A percentile compares a stretch with the other conserved stretches of the same genome.
Conservation (phyloP, 2,113 vertebrate species). For the Copsychus sechellarum region DNA sequence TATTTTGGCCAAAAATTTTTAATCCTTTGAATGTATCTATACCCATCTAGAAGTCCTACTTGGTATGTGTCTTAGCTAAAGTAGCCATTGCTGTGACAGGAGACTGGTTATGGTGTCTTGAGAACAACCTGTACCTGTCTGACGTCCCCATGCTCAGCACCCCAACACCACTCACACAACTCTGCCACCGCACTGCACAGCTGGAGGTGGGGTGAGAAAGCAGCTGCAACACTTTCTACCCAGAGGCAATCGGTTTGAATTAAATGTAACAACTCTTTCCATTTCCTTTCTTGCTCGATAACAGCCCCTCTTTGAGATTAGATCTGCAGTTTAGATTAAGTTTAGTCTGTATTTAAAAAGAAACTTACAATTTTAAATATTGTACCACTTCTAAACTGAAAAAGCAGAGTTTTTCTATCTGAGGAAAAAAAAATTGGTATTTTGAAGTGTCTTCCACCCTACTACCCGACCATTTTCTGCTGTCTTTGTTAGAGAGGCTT, state of each 20-base stretch:
- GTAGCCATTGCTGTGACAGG: background rate
- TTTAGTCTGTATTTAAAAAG: background rate
- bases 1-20: background rate
- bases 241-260: fast-evolving
- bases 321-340: background rate
- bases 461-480: background rate
- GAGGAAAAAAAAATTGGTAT: background rate
- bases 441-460: background rate
- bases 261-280: background rate
- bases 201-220: background rate
- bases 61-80: background rate
- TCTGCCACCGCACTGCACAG: too few species aligned
- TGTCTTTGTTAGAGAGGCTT: background rate
- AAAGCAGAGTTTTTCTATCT: background rate
- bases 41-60: background rate
- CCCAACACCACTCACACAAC: too few species aligned
- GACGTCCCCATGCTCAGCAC: background rate
- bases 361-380: background rate
- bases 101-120: fast-evolving
- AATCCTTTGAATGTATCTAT: background rate
- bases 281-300: background rate
- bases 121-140: background rate
- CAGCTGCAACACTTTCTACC: background rate
- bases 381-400: background rate
- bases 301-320: background rate